A percentile compares a stretch with the other conserved stretches of the same genome.
Conservation (phyloP, 2,113 vertebrate species). For the Equus przewalskii region DNA sequence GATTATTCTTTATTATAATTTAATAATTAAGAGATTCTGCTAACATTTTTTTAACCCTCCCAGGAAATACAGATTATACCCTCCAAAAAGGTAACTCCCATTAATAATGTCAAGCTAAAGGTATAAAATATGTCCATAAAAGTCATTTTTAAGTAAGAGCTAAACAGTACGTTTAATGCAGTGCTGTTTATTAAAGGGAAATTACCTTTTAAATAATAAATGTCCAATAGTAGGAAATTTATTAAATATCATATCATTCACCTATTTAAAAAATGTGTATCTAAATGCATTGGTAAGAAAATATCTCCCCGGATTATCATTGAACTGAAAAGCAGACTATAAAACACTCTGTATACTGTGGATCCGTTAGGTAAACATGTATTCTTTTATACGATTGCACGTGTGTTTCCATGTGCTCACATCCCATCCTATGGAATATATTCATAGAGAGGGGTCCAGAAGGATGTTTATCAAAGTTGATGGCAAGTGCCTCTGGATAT, state of each 20-base stretch:
- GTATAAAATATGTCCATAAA: neutral
- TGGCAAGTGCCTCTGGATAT: neutral
- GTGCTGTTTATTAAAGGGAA: neutral
- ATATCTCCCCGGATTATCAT: neutral
- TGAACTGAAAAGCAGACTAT: neutral
- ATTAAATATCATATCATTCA: neutral
- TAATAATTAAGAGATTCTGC: neutral
- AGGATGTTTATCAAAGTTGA: conserved; percentile 31
- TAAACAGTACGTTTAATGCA: neutral
- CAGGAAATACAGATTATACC: neutral
- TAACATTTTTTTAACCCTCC: neutral
- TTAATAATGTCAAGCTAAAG: neutral
- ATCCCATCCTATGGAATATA: neutral
- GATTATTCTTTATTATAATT: neutral
- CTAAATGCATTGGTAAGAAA: conserved; percentile 17
- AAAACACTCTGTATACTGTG: neutral
- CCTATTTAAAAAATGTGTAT: neutral
- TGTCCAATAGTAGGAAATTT: neutral
- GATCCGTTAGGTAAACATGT: neutral
- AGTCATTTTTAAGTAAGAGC: neutral
- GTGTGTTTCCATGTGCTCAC: neutral
- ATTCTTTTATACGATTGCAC: neutral
- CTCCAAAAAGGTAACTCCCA: neutral
- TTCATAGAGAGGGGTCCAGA: neutral
- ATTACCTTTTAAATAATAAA: neutral